Percentiles rank a stretch among this genome's conserved stretches.
These are phyloP conservation scores for Ephialtes manifestator DNA, from an alignment of 2,888 invertebrate genomes.

Conservation along the genomic window DNA sequence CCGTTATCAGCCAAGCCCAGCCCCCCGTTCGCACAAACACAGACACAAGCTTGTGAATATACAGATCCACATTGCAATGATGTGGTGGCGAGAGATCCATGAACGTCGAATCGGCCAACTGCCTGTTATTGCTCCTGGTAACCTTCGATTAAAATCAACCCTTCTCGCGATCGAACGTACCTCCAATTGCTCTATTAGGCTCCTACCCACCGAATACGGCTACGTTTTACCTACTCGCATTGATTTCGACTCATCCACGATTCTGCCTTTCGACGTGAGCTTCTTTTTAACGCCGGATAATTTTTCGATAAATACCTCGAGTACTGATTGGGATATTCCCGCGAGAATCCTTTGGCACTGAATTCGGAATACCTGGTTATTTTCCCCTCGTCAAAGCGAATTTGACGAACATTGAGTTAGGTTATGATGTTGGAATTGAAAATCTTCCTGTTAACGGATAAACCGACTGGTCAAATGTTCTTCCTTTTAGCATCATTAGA, in stretches of 20 bases:
- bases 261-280: not conserved
- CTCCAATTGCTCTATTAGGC: slow-evolving; percentile 42
- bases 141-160: slow-evolving; percentile 79
- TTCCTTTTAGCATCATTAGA: too few species aligned
- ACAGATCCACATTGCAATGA: slow-evolving; percentile 51
- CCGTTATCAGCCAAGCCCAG: slow-evolving; percentile 82
- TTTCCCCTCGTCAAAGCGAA: not conserved
- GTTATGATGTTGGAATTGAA: too few species aligned
- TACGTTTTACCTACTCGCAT: not conserved
- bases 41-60: slow-evolving; percentile 40
- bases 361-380: slow-evolving; percentile 14
- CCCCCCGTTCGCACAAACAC: slow-evolving; percentile 61
- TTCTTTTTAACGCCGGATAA: slow-evolving; percentile 3
- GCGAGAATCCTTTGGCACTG: not conserved
- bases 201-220: slow-evolving; percentile 8
- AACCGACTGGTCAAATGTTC: too few species aligned
- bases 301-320: not conserved
- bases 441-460: not conserved
- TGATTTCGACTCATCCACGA: not conserved
- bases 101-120: slow-evolving; percentile 76
- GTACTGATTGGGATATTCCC: not conserved
- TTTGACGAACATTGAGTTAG: not conserved
- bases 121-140: slow-evolving; percentile 79
- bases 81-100: slow-evolving; percentile 37
- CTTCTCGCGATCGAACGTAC: slow-evolving; percentile 34